Evolutionary conservation across 2,797 vertebrate species (phyloP), one percentile per base, ranked within the genome.

Genomic region (Hafferia zeledoni): DNA sequence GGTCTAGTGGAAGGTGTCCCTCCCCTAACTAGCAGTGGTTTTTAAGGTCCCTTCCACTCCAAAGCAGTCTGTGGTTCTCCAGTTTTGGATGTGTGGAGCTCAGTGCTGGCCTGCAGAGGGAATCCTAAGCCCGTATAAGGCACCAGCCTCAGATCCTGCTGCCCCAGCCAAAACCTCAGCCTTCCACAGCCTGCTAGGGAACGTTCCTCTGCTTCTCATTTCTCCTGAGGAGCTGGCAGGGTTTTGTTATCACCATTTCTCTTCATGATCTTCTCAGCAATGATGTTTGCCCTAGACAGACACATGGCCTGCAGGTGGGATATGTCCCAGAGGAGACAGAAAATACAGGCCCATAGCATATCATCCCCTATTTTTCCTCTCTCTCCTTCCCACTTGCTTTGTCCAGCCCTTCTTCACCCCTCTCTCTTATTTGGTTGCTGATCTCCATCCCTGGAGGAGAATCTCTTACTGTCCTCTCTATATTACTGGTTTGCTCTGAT

Each of bases 51-150:
- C 1, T 52, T 19, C 18, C 9, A 0, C 47, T 19, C 28, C 14
- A 4, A 24, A 19, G 10, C 37, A 0, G 15, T 9, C 47, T 3
- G 59, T 6, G 61, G 31, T 27, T 53, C 22, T 4, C 0, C 1
- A 5, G 5, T 2, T 14, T 1, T 0, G 63, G 50, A 50, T 0
- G 3, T 94, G 94, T 1, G 24, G 68, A 63, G 83, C 89, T 50
- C 74, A 12, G 50, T 0, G 6, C 63, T n/a, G 78, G 89, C 90
- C 96, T 93, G 95, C 78, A 96, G 95, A 94, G 91, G 92, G 94
- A 92, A 85, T 46, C 95, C 92, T 95, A 94, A 95, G 56, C 78
- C 89, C 10, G 5, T 46, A 64, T 87, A 89, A 76, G 6, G 59
- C 81, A 90, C 65, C 74, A 44, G 67, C 63, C 39, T 78, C 11